A percentile compares a stretch with the other conserved stretches of the same genome.
Conservation (phyloP, 2,113 vertebrate genomes). For the Artemisiospiza belli region DNA sequence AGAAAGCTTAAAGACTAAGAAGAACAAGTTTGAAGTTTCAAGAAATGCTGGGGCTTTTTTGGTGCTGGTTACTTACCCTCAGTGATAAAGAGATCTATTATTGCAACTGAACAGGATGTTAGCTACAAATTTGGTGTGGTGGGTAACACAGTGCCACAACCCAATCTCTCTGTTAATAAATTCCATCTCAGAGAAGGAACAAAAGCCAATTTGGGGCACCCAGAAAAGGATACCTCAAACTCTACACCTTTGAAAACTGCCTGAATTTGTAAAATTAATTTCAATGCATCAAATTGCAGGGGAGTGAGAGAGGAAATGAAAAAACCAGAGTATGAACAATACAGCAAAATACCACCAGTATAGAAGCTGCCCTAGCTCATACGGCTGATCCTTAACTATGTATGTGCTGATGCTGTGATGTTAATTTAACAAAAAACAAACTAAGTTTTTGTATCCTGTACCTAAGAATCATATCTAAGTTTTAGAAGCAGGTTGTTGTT, state of each 20-base stretch:
- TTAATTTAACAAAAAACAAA: neutral
- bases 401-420: neutral
- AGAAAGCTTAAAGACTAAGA: neutral
- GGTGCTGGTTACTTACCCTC: neutral
- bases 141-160: neutral
- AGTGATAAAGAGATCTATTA: neutral
- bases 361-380: neutral
- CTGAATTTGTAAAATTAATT: neutral
- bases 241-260: neutral
- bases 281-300: neutral
- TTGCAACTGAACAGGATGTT: neutral
- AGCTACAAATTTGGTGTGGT: neutral
- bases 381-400: neutral
- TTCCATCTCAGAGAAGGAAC: neutral
- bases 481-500: neutral
- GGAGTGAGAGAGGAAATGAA: rapidly evolving
- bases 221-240: neutral
- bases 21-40: neutral
- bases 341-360: neutral
- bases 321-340: neutral
- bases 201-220: neutral
- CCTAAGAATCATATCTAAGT: neutral
- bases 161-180: neutral
- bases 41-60: neutral
- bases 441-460: neutral